Evolutionary conservation across 1,140 invertebrate genomes (phyloP), one percentile per base, ranked within the genome.

Genomic region (Heliconius hewitsoni): DNA sequence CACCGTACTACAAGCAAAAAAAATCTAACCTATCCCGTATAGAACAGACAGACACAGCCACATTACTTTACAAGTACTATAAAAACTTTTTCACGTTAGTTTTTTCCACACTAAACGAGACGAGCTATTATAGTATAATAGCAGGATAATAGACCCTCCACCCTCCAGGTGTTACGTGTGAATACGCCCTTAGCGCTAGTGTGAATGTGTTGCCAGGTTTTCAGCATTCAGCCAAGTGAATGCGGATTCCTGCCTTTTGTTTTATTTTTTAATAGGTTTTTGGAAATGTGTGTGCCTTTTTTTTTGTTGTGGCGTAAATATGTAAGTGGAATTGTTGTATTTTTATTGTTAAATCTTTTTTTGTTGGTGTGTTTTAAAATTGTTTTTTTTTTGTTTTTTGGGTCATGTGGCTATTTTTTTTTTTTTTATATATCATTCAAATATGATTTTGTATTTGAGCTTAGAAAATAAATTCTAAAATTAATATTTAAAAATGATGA

Each of bases 131-230:
- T 80, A 80, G 83, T 84, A 87, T 89, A 90, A 87, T 89, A 80
- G 86, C 74, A 42, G 82, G 30, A 82, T 91, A 91, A 91, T 91
- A 87, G 89, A 86, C 85, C 83, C 89, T 91, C 81, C 80, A 77
- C 82, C 82, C 76, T 83, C 86, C 89, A 90, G 88, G 88, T 89
- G 87, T 87, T 84, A 88, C 86, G 87, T 89, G 81, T 90, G 89
- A 91, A 91, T 91, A 85, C 89, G 78, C 86, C 83, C 88, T 91
- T 85, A 76, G 82, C 74, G 85, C 81, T 83, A 84, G 83, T 85
- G 83, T 84, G 87, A 84, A 84, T 81, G 79, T 81, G 81, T 80
- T 84, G 80, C 75, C 76, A 83, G 72, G 66, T 76, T 77, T 80
- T 72, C 52, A 80, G 55, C 71, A 23, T 72, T 82, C 52, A 74